These are phyloP conservation scores for Biston betularia DNA, from an alignment of 2,888 invertebrate species.

Conservation along the genomic window DNA sequence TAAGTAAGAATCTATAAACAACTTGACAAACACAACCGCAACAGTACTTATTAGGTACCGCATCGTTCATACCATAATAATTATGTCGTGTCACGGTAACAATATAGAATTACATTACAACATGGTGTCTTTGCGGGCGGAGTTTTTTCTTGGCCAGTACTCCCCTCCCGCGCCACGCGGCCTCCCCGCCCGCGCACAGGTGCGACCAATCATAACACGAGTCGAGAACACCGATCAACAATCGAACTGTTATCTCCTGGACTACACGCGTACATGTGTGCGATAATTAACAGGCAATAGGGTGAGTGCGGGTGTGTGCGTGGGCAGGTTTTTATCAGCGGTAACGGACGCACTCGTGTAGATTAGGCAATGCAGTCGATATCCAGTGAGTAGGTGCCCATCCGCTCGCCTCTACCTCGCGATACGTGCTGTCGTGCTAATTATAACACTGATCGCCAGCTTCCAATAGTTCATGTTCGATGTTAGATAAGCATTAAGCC, in stretches of 20 bases:
- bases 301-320: conserved; percentile 62
- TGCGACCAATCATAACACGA: conserved; percentile 71
- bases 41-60: conserved; percentile 5
- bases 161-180: conserved; percentile 33
- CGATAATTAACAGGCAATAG: conserved; percentile 70
- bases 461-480: conserved; percentile 15
- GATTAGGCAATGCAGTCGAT: conserved; percentile 59
- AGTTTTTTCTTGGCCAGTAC: conserved; percentile 59
- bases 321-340: conserved; percentile 71
- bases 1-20: conserved; percentile 17
- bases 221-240: conserved; percentile 53
- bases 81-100: conserved; percentile 56
- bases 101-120: conserved; percentile 54
- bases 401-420: conserved; percentile 67
- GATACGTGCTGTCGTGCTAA: conserved; percentile 28
- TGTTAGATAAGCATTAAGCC: conserved; percentile 13
- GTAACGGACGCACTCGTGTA: conserved; percentile 70
- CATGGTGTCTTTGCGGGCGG: conserved; percentile 65
- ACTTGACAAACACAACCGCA: conserved; percentile 23
- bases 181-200: conserved; percentile 60
- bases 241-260: conserved; percentile 61
- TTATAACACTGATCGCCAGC: conserved; percentile 23
- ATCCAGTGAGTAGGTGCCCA: conserved; percentile 71
- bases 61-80: conserved; percentile 50
- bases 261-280: conserved; percentile 56